Evolutionary conservation across 2,888 invertebrate genomes (phyloP), one percentile per base, ranked within the genome.

Genomic region (Mellilla xanthometata): DNA sequence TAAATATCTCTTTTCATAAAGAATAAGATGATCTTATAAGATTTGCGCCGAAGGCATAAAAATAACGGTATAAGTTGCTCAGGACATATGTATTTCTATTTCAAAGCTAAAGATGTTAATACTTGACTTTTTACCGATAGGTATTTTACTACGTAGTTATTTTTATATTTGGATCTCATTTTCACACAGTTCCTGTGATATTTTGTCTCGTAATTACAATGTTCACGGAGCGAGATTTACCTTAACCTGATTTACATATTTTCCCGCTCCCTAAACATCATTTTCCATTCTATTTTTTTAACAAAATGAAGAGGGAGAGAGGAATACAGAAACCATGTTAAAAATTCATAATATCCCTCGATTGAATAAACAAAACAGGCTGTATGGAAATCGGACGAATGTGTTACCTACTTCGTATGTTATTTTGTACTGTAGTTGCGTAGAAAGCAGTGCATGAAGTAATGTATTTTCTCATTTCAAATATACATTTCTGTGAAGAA

Each of bases 331-430:
- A 48, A 43, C 44, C 38, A 23, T 39, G 46, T 57, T 52, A 54
- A 57, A 54, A 51, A 57, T 54, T 54, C 54, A 57, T 57, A 51
- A 54, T 49, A 50, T 46, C 48, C 48, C 15, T 19, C 44, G 41
- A 48, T 32, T 52, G 50, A 52, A 51, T 54, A 50, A 56, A 56
- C 45, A 50, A 48, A 41, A 28, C 43, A 35, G 39, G 30, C 39
- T 28, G 41, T 48, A 54, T 56, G 54, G 42, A 46, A 50, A 56
- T 54, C 32, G 24, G 43, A 52, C 52, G 56, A 48, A 54, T 56
- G 51, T 43, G 49, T 50, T 52, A 43, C 35, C 13, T 41, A 49
- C 47, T 36, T 23, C 36, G 29, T 34, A 32, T 19, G 40, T 33
- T 38, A 28, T 33, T 12, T 8, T 32, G 13, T 31, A 32, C 13